A percentile compares a stretch with the other conserved stretches of the same genome.
phyloP scores from a whole-genome alignment of 2,113 vertebrate species.

The Silurus glanis region DNA sequence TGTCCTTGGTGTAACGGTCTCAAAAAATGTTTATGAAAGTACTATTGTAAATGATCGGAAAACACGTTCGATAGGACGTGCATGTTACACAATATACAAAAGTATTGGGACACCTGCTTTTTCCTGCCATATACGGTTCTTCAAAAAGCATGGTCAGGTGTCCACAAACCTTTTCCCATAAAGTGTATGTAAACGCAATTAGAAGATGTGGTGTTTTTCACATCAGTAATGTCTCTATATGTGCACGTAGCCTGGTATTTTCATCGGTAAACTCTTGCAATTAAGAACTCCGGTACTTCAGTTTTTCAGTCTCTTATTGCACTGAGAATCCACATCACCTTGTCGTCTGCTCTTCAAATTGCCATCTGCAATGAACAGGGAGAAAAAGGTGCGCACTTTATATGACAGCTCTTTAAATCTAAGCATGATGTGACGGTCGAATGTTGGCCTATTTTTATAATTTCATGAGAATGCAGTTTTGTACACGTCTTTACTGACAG shows the following conservation, averaged over 20 bases:
- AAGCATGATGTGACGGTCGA: neutral
- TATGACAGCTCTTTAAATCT: neutral
- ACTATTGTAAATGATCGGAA: neutral
- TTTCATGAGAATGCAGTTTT: neutral
- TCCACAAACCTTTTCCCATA: too few relatives aligned
- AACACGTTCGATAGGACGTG: neutral
- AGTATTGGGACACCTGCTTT: too few relatives aligned
- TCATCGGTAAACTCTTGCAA: too few relatives aligned
- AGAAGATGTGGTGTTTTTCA: neutral
- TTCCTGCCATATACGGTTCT: too few relatives aligned
- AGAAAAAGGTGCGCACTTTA: neutral
- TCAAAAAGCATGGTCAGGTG: too few relatives aligned
- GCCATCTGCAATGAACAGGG: conserved; percentile 61
- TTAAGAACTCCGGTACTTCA: neutral
- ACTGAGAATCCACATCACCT: conserved; percentile 46
- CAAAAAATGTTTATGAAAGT: neutral
- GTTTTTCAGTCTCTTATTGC: conserved; percentile 62
- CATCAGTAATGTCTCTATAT: neutral
- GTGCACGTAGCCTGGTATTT: too few relatives aligned
- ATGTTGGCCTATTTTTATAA: neutral
- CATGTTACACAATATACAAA: too few relatives aligned
- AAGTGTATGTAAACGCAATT: too few relatives aligned
- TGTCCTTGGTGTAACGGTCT: neutral
- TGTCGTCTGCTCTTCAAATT: conserved; percentile 60
- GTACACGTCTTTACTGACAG: neutral